phyloP scores from a whole-genome alignment of 2,888 invertebrate genomes.

The Drosophila sordidula region DNA sequence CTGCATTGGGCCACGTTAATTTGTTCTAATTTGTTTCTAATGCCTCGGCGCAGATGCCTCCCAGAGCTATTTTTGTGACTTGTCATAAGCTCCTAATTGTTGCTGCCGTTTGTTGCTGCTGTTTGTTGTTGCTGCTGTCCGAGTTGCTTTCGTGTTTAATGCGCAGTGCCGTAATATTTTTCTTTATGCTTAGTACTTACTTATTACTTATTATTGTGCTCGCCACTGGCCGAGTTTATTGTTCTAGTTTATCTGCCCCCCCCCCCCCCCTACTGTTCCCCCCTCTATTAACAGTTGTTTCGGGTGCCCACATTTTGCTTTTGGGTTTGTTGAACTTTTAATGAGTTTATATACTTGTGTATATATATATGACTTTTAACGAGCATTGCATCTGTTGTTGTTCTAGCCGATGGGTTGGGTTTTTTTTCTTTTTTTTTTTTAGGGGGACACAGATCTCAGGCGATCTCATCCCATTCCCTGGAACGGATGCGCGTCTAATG shows the following conservation, averaged over 20 bases:
- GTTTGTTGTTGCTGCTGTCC: constrained; percentile 22
- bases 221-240: constrained; percentile 69
- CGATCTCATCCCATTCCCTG: not conserved
- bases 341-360: constrained; percentile 72
- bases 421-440: not conserved
- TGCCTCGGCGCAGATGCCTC: constrained; percentile 18
- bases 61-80: constrained; percentile 43
- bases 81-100: constrained; percentile 47
- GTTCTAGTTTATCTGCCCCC: constrained; percentile 58
- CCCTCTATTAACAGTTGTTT: constrained; percentile 63
- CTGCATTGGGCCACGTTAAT: constrained; percentile 39
- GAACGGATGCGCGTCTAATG: constrained; percentile 28
- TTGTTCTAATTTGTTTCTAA: constrained; percentile 62
- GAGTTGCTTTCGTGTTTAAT: constrained; percentile 57
- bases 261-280: not conserved
- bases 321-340: constrained; percentile 73
- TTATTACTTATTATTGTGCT: constrained; percentile 42
- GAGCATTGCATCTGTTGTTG: constrained; percentile 33
- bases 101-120: constrained; percentile 6
- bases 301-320: constrained; percentile 33
- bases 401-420: not conserved
- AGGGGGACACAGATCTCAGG: constrained; percentile 1
- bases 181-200: constrained; percentile 61
- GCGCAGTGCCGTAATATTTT: constrained; percentile 72
- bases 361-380: constrained; percentile 65